Percentiles rank a stretch among this genome's conserved stretches.
Evolutionary conservation across 2,797 vertebrate genomes (phyloP).

Genomic region (Mastacembelus armatus): DNA sequence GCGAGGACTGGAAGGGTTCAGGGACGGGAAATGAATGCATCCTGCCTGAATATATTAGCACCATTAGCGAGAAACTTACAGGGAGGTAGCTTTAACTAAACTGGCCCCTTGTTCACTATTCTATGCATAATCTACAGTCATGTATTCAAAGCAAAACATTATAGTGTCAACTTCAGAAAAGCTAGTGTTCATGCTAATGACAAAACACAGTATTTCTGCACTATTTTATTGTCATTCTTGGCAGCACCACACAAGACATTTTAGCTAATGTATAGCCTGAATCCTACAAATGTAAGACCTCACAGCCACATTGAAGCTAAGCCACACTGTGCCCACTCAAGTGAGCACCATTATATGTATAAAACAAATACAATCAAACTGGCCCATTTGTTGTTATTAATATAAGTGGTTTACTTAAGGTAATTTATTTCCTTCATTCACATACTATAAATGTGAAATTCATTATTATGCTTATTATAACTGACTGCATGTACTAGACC

Average conservation of each 20-base stretch:
- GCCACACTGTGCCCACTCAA: neutral
- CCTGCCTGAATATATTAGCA: too few relatives aligned
- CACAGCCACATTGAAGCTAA: neutral
- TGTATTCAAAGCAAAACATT: neutral
- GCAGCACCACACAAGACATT: neutral
- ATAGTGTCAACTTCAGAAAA: neutral
- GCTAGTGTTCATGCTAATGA: neutral
- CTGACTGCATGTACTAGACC: too few relatives aligned
- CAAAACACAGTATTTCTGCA: neutral
- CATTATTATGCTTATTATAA: slow-evolving; percentile 7
- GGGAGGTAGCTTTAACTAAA: too few relatives aligned
- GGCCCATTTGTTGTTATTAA: slow-evolving; percentile 7
- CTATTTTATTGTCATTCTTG: neutral
- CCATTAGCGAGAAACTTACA: neutral
- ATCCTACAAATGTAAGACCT: too few relatives aligned
- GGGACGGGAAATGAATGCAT: too few relatives aligned
- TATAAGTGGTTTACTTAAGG: slow-evolving; percentile 8
- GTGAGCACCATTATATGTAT: slow-evolving; percentile 13
- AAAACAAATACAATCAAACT: slow-evolving; percentile 13
- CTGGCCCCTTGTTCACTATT: too few relatives aligned
- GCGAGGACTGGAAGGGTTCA: neutral
- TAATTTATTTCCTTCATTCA: slow-evolving; percentile 1
- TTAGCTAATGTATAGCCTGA: neutral
- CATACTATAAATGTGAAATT: slow-evolving; percentile 8
- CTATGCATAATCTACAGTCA: too few relatives aligned